Base-by-base conservation (phyloP, 2,797 vertebrate genomes). In the Clarias laeviceps region DNA sequence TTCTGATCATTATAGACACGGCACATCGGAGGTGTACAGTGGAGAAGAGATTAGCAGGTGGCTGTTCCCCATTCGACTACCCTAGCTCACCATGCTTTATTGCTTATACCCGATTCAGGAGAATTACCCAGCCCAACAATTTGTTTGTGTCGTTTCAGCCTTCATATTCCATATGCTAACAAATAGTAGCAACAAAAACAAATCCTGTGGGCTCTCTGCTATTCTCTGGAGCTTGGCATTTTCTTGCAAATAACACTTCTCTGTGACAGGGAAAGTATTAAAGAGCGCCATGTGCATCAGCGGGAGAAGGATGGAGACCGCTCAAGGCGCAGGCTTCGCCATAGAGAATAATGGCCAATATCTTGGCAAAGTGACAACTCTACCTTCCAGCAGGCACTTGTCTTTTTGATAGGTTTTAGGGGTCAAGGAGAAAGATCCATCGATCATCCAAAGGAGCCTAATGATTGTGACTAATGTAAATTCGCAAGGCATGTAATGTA, bases 1-100 rank as follows among this genome's bases (percentile, higher is more conserved):
- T 85, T 86, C 50, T 68, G 85, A 77, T 86, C 65, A 81, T 62
- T 86, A 85, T 76, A 86, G 82, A 88, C 64, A 24, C 59, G 78
- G 66, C 69, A 82, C 29, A 82, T 66, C 65, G 62, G 77, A 88
- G 83, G 82, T 84, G 79, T 74, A 85, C 50, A 57, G 62, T 56
- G 34, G 83, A 82, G 66, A 83, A 29, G 65, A 27, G 85, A 87
- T 88, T 88, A 85, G 73, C 45, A 57, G 85, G 80, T 85, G 77
- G 80, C 84, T 85, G 85, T 78, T 87, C 70, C 73, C 84, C 77
- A 82, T 70, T 86, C 62, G 78, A 88, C 78, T 50, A 34, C 66
- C 37, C 72, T 70, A 68, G 74, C 82, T 77, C 34, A 45, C 9
- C 56, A 50, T 76, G 54, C 64, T 85, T 74, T 68, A n/a, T 77